Evolutionary conservation across 2,797 vertebrate genomes (phyloP), one percentile per base, ranked within the genome.

Genomic region (Alca torda): DNA sequence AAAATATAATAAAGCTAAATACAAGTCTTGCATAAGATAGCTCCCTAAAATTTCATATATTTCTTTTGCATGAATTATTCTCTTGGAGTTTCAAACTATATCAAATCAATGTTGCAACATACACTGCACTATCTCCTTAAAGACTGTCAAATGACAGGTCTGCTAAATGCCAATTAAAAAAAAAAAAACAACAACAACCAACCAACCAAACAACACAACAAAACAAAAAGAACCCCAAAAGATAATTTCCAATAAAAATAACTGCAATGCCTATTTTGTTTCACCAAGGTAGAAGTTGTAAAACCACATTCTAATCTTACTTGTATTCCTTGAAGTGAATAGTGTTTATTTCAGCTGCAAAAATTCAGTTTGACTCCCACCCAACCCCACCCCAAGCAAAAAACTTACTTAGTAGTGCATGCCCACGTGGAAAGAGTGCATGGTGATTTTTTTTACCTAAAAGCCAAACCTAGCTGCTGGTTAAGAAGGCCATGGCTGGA

Each of bases 1-100:
- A 43, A 93, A 93, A 28, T 43, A 61, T n/a, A 81, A 37, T 69
- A 79, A 76, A 87, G 3, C 28, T 76, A 67, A 78, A 80, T 20
- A 53, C 10, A 83, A 80, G 74, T 45, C 54, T 84, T 84, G 35
- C 35, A 76, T 37, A 86, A 20, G 53, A 89, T 18, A 95, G 31
- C 31, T 91, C 67, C 46, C 50, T 59, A 50, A 60, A 90, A 74
- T 60, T 74, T 74, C 15, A 53, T n/a, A 54, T 21, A 46, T 87
- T 95, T 84, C 28, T 94, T 91, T 80, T 67, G 28, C 37, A 75
- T 87, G 33, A 70, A 80, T 86, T 91, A 81, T 84, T 87, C 57
- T 73, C 56, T 77, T 11, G 2, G 33, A 77, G 43, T 81, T 96
- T 84, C 51, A 82, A 60, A 56, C 50, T 46, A 10, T 31, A 87